Conservation (phyloP, 2,797 vertebrate species). For the Acrossocheilus fasciatus region DNA sequence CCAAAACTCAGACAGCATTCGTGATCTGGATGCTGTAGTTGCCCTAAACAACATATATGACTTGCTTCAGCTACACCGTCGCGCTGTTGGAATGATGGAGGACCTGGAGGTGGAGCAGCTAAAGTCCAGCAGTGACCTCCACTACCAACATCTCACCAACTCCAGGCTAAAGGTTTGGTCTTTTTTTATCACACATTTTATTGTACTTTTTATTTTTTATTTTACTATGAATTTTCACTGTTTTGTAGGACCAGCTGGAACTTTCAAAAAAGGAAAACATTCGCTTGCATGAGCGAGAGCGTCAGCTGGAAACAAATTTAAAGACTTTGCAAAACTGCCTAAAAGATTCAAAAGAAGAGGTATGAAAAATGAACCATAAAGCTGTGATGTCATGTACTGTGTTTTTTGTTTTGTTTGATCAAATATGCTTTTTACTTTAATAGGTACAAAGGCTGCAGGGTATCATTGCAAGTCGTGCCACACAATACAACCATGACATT, state of each 20-base stretch:
- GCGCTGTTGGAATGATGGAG: conserved; percentile 86
- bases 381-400: not conserved
- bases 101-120: conserved; percentile 90
- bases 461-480: conserved; percentile 91
- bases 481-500: conserved; percentile 96
- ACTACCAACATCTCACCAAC: conserved; percentile 86
- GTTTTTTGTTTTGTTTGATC: not conserved
- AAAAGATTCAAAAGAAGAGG: conserved; percentile 98
- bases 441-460: conserved; percentile 96
- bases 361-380: conserved; percentile 64
- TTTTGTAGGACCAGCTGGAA: conserved; percentile 89
- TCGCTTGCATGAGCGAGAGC: conserved; percentile 89
- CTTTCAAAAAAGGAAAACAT: conserved; percentile 88
- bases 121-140: conserved; percentile 86
- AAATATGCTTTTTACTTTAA: conserved; percentile 15
- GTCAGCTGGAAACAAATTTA: conserved; percentile 90
- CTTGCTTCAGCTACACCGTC: conserved; percentile 88
- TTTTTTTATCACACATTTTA: not conserved
- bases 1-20: conserved; percentile 71
- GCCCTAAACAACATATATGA: conserved; percentile 91
- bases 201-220: not conserved
- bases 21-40: conserved; percentile 82
- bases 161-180: conserved; percentile 84
- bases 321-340: conserved; percentile 90
- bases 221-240: not conserved